Percentiles rank a stretch among this genome's conserved stretches.
These are phyloP conservation scores for Gephyroberyx darwinii DNA, from an alignment of 2,797 vertebrate species.

Conservation along the genomic window DNA sequence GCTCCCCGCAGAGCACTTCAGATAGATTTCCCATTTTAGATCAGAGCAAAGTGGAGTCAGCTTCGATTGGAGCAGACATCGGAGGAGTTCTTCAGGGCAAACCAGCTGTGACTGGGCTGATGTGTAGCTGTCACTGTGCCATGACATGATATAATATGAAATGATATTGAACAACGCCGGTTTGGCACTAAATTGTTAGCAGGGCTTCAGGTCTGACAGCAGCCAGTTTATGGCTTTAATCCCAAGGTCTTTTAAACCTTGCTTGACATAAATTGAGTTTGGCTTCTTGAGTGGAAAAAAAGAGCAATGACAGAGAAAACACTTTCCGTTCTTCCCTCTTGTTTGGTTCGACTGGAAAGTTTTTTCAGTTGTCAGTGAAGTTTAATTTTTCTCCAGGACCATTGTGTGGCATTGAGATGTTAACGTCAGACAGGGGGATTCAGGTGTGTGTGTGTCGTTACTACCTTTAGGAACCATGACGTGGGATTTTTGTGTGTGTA, in stretches of 20 bases:
- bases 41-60: slow-evolving; percentile 88
- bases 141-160: slow-evolving; percentile 99
- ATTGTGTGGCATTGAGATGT: slow-evolving; percentile 57
- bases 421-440: slow-evolving; percentile 42
- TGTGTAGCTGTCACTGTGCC: slow-evolving; percentile 92
- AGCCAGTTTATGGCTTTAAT: slow-evolving; percentile 99
- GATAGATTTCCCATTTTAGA: slow-evolving; percentile 84
- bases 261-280: slow-evolving; percentile 99
- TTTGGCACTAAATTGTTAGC: slow-evolving; percentile 99
- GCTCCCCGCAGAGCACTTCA: slow-evolving; percentile 75
- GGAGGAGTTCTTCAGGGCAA: slow-evolving; percentile 96
- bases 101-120: slow-evolving; percentile 96
- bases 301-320: slow-evolving; percentile 79
- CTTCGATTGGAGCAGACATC: slow-evolving; percentile 92
- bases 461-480: neutral
- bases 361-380: slow-evolving; percentile 70
- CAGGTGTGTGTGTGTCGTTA: neutral
- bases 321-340: slow-evolving; percentile 88
- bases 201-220: slow-evolving; percentile 97
- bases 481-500: slow-evolving; percentile 8
- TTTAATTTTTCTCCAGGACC: slow-evolving; percentile 59
- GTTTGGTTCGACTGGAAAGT: slow-evolving; percentile 91
- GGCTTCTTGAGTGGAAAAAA: slow-evolving; percentile 88
- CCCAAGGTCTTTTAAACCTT: slow-evolving; percentile 99
- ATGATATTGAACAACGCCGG: slow-evolving; percentile 98